A percentile compares a stretch with the other conserved stretches of the same genome.
Evolutionary conservation across 2,797 vertebrate species (phyloP).

Genomic region (Chaetodon trifasciatus): DNA sequence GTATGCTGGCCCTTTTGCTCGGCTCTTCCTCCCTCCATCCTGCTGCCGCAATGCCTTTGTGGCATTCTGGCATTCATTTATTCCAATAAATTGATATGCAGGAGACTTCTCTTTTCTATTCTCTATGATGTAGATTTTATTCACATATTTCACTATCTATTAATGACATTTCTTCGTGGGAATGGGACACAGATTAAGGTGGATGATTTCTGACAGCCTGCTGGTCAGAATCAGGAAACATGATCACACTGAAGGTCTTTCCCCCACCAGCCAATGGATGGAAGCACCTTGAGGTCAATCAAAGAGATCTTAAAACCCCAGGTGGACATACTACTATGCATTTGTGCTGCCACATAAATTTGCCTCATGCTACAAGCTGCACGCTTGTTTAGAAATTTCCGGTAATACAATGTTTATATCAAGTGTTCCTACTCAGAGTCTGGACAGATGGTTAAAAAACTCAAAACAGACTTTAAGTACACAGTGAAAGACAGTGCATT

Average conservation of each 20-base stretch:
- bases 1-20: no score
- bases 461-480: not conserved
- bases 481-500: not conserved
- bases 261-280: constrained; percentile 23
- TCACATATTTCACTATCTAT: constrained; percentile 13
- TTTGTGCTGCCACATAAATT: not conserved
- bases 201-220: constrained; percentile 15
- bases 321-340: constrained; percentile 2
- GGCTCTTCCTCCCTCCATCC: no score
- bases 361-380: not conserved
- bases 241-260: constrained; percentile 15
- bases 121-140: constrained; percentile 8
- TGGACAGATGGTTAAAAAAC: not conserved
- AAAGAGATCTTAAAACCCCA: constrained; percentile 27
- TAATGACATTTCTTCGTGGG: not conserved
- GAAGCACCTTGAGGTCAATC: not conserved
- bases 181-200: not conserved
- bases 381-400: not conserved
- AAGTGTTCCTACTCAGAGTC: not conserved
- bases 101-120: no score
- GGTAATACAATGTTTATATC: not conserved
- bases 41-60: no score
- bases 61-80: no score
- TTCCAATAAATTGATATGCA: no score
- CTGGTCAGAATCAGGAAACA: constrained; percentile 6